Evolutionary conservation across 2,888 invertebrate genomes (phyloP).

Genomic region (Xylota sylvarum): DNA sequence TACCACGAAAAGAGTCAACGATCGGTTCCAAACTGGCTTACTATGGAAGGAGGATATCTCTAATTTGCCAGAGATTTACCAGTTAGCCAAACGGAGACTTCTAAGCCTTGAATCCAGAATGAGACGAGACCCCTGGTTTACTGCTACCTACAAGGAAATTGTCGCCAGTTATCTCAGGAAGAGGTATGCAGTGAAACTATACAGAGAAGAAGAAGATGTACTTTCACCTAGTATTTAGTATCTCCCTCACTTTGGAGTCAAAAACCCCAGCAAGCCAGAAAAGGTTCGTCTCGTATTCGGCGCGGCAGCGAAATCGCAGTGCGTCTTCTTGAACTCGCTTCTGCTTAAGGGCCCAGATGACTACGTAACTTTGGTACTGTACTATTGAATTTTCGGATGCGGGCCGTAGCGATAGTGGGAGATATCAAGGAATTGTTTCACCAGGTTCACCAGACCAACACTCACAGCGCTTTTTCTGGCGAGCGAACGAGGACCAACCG

Average conservation of each 20-base stretch:
- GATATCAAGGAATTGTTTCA: constrained; percentile 19
- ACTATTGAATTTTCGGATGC: constrained; percentile 81
- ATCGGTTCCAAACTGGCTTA: too few species aligned
- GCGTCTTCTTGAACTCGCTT: neutral
- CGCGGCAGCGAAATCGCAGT: constrained; percentile 27
- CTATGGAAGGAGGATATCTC: too few species aligned
- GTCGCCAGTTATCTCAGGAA: too few species aligned
- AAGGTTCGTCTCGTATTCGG: constrained; percentile 78
- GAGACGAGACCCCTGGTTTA: too few species aligned
- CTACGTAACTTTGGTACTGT: constrained; percentile 74
- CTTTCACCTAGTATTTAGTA: constrained; percentile 69
- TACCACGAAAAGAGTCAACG: too few species aligned
- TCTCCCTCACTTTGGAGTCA: constrained; percentile 76
- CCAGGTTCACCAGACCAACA: neutral
- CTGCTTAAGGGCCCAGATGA: constrained; percentile 9
- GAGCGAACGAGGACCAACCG: neutral
- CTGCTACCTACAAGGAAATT: too few species aligned
- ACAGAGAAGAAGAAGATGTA: too few species aligned
- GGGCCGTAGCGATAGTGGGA: neutral
- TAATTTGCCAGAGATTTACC: too few species aligned
- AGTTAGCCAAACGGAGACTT: too few species aligned
- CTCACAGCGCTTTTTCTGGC: constrained; percentile 8
- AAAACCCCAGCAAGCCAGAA: constrained; percentile 74
- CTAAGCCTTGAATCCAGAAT: too few species aligned
- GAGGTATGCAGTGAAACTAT: too few species aligned